These are phyloP conservation scores for Odontesthes bonariensis DNA, from an alignment of 2,113 vertebrate genomes.

Conservation along the genomic window DNA sequence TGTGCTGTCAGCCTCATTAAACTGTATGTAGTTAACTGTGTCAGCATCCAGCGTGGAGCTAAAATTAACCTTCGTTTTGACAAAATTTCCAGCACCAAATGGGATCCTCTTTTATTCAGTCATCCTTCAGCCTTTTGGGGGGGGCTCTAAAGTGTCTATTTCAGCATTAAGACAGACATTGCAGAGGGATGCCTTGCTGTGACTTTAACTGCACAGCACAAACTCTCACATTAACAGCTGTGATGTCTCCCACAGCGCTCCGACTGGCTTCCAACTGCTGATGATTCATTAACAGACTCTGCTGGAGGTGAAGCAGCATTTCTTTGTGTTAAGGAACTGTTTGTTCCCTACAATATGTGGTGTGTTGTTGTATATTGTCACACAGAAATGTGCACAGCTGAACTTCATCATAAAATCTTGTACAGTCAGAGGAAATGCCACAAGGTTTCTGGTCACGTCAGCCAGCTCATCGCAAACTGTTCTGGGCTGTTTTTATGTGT, in stretches of 20 bases:
- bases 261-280: conserved; percentile 50
- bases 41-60: neutral
- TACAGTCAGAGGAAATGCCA: conserved; percentile 20
- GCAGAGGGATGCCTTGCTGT: conserved; percentile 35
- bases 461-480: neutral
- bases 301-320: conserved; percentile 25
- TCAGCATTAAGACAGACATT: conserved; percentile 41
- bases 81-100: neutral
- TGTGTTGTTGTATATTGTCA: neutral
- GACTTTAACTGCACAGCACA: conserved; percentile 19
- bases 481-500: neutral
- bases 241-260: conserved; percentile 40
- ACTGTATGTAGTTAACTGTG: conserved; percentile 1
- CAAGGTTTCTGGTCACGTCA: conserved; percentile 1
- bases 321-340: neutral
- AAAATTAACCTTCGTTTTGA: conserved; percentile 23
- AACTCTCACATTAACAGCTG: conserved; percentile 43
- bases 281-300: conserved; percentile 66
- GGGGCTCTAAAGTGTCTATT: conserved; percentile 27
- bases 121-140: neutral
- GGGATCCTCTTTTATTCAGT: conserved; percentile 4
- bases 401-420: conserved; percentile 13
- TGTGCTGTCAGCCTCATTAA: conserved; percentile 35
- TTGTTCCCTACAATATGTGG: neutral
- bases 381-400: conserved; percentile 20